Conservation (phyloP, 2,888 invertebrate species). For the Gymnosoma rotundatum region DNA sequence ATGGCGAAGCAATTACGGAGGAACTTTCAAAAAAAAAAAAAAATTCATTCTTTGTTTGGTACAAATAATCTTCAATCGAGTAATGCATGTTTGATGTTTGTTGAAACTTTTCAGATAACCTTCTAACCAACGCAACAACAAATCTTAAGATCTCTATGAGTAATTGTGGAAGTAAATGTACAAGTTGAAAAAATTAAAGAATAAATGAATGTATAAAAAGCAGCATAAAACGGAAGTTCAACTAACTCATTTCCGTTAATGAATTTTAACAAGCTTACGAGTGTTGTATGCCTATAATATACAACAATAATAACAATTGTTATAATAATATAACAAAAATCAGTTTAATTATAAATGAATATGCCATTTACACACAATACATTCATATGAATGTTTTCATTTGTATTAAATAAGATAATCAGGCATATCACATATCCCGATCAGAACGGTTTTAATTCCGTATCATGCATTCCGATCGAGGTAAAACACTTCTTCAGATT, state of each 20-base stretch:
- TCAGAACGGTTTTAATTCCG: too few species aligned
- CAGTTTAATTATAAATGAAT: conserved; percentile 40
- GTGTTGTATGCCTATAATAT: conserved; percentile 40
- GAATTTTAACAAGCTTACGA: conserved; percentile 69
- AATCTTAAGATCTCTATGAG: conserved; percentile 33
- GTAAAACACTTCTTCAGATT: too few species aligned
- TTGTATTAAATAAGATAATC: too few species aligned
- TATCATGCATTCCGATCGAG: too few species aligned
- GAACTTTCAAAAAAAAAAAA: background rate
- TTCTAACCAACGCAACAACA: conserved; percentile 9
- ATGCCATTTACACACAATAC: conserved; percentile 57
- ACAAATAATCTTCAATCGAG: too few species aligned
- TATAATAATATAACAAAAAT: conserved; percentile 12
- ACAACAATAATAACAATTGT: conserved; percentile 31
- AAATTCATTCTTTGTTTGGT: too few species aligned
- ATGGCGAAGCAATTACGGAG: too few species aligned
- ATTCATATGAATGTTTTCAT: background rate
- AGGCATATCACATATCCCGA: too few species aligned
- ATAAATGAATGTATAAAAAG: conserved; percentile 72
- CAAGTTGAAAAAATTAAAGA: conserved; percentile 61
- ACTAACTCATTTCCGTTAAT: conserved; percentile 81
- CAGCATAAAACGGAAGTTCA: conserved; percentile 78
- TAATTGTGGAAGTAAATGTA: conserved; percentile 46
- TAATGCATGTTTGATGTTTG: too few species aligned
- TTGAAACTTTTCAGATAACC: background rate